A percentile compares a stretch with the other conserved stretches of the same genome.
Evolutionary conservation across 2,888 invertebrate species (phyloP).

Genomic region (Acanthosepion pharaonis): DNA sequence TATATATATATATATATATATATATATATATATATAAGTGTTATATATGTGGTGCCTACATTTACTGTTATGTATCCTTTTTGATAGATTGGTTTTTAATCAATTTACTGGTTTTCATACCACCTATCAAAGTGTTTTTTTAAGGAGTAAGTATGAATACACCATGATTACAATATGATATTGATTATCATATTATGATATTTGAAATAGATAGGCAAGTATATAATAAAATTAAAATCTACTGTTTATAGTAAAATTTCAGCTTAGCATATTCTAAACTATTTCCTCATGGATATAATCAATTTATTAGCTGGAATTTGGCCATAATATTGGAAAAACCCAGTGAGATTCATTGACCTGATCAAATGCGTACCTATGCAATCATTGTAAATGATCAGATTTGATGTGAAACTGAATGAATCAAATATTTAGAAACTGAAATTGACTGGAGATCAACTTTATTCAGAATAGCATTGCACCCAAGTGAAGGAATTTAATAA

Average conservation of each 20-base stretch:
- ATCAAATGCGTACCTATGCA: not conserved
- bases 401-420: not conserved
- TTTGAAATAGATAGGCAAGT: not conserved
- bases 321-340: not conserved
- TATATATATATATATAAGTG: too few relatives aligned
- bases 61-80: too few relatives aligned
- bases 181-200: too few relatives aligned
- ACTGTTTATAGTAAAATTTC: not conserved
- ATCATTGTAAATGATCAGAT: not conserved
- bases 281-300: not conserved
- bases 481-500: not conserved
- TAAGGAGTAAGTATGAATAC: too few relatives aligned
- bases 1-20: too few relatives aligned
- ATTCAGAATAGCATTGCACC: not conserved
- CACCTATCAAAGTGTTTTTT: too few relatives aligned
- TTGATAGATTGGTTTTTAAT: too few relatives aligned
- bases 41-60: too few relatives aligned
- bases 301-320: constrained; percentile 2
- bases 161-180: too few relatives aligned
- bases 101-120: too few relatives aligned
- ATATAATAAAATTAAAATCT: not conserved
- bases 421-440: not conserved
- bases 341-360: constrained; percentile 18
- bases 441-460: not conserved
- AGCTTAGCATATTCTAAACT: not conserved